Percentiles rank a stretch among this genome's conserved stretches.
Evolutionary conservation across 2,888 invertebrate genomes (phyloP).

Genomic region (Meiosimyza decipiens): DNA sequence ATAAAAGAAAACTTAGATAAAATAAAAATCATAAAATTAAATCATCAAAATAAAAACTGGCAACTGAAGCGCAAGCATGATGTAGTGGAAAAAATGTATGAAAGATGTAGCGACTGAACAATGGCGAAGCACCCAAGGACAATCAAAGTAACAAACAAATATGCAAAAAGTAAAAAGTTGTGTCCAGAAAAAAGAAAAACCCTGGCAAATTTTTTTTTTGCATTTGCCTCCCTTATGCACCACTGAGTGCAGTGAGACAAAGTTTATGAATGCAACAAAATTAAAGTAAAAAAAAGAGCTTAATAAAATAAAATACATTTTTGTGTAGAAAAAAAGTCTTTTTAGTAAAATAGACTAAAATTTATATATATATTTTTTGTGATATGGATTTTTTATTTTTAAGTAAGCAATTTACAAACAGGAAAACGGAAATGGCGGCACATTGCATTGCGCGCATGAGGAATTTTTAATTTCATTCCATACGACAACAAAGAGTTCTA

Average conservation of each 20-base stretch:
- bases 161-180: background rate
- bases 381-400: too few species aligned
- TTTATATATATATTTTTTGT: too few species aligned
- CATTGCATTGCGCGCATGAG: constrained; percentile 34
- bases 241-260: constrained; percentile 23
- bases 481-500: too few species aligned
- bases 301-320: background rate
- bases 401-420: background rate
- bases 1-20: too few species aligned
- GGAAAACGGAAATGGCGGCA: constrained; percentile 35
- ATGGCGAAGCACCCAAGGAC: constrained; percentile 19
- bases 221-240: too few species aligned
- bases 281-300: background rate
- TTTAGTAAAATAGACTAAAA: constrained; percentile 6
- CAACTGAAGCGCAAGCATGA: too few species aligned
- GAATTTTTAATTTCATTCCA: constrained; percentile 34
- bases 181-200: too few species aligned
- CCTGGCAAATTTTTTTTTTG: too few species aligned
- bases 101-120: background rate
- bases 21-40: constrained; percentile 20
- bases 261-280: constrained; percentile 14
- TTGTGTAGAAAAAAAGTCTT: background rate
- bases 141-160: constrained; percentile 8
- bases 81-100: background rate
- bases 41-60: background rate